Evolutionary conservation across 2,888 invertebrate species (phyloP).

Genomic region (Fragum sueziense): DNA sequence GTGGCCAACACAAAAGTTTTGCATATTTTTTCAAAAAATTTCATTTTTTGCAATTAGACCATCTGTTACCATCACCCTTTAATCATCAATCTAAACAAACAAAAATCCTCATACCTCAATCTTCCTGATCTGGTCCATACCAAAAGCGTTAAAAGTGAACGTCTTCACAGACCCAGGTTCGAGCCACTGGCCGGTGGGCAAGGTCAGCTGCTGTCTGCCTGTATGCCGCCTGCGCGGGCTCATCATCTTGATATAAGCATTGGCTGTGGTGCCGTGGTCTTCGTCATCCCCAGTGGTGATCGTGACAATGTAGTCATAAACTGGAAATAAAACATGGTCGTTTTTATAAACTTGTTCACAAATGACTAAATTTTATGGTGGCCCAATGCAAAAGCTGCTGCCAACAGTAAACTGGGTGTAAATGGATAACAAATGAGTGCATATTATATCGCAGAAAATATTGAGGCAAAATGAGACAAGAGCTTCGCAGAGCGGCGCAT

Average conservation of each 20-base stretch:
- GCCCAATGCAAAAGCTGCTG: no score
- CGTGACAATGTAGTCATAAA: not conserved
- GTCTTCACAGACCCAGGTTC: constrained; percentile 9
- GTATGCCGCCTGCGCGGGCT: constrained; percentile 17
- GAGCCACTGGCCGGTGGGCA: not conserved
- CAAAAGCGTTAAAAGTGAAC: constrained; percentile 12
- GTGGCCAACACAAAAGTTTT: no score
- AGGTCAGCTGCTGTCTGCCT: constrained; percentile 6
- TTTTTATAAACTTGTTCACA: no score
- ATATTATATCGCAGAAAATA: no score
- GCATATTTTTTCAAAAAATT: no score
- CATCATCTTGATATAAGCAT: constrained; percentile 19
- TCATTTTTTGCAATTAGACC: no score
- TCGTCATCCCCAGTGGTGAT: constrained; percentile 5
- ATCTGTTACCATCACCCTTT: no score
- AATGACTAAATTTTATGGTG: no score
- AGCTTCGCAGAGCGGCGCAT: no score
- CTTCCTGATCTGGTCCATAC: constrained; percentile 15
- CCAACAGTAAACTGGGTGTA: not conserved
- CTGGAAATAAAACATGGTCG: not conserved
- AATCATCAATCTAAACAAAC: no score
- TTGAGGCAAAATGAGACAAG: no score
- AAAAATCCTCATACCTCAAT: constrained; percentile 2
- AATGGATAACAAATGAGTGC: not conserved
- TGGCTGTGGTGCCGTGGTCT: constrained; percentile 10